Evolutionary conservation across 2,888 invertebrate genomes (phyloP), one percentile per base, ranked within the genome.

Genomic region (Parasteatoda lunata): DNA sequence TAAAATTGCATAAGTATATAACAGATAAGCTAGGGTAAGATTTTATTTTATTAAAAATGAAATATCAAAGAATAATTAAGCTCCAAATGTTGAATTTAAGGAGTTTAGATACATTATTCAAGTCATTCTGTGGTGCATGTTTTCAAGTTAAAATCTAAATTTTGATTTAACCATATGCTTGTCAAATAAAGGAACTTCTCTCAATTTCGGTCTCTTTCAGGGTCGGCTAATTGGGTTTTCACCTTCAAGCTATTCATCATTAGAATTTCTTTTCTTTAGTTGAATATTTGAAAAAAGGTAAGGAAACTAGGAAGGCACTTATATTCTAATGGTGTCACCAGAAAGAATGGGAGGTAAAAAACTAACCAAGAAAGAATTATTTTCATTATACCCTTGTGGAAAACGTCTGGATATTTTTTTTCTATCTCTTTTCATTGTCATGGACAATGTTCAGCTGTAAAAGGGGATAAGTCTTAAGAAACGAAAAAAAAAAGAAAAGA

Each of bases 311-410:
- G 8, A 68, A 77, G 65, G 77, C 77, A 68, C 52, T 77, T 77
- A 77, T 66, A 68, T 45, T 45, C 30, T 68, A 77, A 77, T 77
- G 77, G 68, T 49, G 7, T 51, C 77, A 76, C 45, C 51, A 68
- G 68, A 77, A 68, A 68, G 51, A 68, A 51, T 68, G 45, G 30
- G 52, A 7, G 15, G 45, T 4, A 0, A 48, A 68, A 45, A 77
- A 68, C 9, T 65, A 48, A 65, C 64, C 48, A 73, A 73, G 47
- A 54, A 9, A 11, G 59, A 13, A 54, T 13, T 15, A 59, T 77
- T 77, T 77, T 77, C 77, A 77, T 77, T 77, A 77, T 66, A 65
- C 68, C 6, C 11, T 30, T 15, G 51, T 52, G 52, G 66, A 77
- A 77, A 77, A 51, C 30, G 45, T 8, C 52, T 6, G 45, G 52